These are phyloP conservation scores for Syrphus vitripennis DNA, from an alignment of 2,888 invertebrate genomes.

Conservation along the genomic window DNA sequence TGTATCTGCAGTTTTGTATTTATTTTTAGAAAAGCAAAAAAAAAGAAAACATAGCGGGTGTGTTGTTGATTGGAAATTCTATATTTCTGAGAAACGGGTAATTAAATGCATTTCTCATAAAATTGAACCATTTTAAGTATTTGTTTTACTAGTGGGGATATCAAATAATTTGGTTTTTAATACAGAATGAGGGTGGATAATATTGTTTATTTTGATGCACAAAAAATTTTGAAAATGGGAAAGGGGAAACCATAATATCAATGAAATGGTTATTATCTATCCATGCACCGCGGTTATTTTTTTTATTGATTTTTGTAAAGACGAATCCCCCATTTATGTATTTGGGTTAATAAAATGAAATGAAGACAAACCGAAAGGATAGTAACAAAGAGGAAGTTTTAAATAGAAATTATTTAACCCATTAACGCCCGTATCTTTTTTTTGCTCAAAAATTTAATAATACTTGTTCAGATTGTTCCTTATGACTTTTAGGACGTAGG, in stretches of 20 bases:
- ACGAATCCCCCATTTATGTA: not conserved
- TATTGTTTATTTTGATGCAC: not conserved
- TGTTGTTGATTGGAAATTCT: not conserved
- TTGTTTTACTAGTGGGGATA: not conserved
- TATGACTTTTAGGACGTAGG: not conserved
- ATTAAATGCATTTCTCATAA: not conserved
- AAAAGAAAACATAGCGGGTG: not conserved
- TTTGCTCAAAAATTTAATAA: no score
- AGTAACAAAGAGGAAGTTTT: no score
- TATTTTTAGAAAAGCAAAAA: not conserved
- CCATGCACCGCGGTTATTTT: not conserved
- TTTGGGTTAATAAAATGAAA: no score
- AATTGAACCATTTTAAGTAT: not conserved
- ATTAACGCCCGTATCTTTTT: no score
- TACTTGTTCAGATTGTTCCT: no score
- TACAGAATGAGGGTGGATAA: not conserved
- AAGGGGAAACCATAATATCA: not conserved
- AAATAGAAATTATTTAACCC: no score
- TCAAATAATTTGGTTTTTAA: not conserved
- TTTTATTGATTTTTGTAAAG: not conserved
- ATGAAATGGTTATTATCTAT: not conserved
- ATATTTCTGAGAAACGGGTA: not conserved
- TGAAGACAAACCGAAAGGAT: no score
- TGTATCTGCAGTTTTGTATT: not conserved
- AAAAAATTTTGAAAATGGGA: not conserved